These are phyloP conservation scores for Pseudorectes ferrugineus DNA, from an alignment of 2,113 vertebrate genomes.

Conservation along the genomic window DNA sequence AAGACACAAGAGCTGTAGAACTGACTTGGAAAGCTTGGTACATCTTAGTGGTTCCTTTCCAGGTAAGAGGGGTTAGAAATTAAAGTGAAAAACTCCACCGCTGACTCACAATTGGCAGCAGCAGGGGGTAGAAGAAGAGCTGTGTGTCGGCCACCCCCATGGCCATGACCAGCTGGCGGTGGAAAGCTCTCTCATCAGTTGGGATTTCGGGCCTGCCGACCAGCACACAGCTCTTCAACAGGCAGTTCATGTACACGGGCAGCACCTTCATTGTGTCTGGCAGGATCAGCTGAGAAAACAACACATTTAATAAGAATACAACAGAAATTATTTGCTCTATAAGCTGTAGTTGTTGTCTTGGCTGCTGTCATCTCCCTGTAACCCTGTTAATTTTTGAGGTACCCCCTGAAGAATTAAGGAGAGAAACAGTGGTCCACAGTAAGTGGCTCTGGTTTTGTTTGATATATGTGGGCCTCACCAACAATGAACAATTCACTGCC, in stretches of 20 bases:
- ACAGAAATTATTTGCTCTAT: background rate
- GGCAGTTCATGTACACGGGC: conserved; percentile 90
- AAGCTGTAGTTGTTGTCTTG: fast-evolving
- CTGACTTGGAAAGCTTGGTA: background rate
- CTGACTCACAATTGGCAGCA: conserved; percentile 85
- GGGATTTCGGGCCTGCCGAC: conserved; percentile 81
- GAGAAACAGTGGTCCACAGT: background rate
- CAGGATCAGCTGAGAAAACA: conserved; percentile 82
- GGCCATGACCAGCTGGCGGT: conserved; percentile 81
- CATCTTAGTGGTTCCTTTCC: background rate
- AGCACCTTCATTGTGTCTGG: conserved; percentile 95
- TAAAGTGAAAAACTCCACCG: background rate
- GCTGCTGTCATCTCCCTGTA: background rate
- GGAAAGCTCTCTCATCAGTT: conserved; percentile 83
- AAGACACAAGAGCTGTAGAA: background rate
- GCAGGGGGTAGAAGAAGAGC: conserved; percentile 87
- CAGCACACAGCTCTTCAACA: conserved; percentile 86
- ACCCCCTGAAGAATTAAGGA: background rate
- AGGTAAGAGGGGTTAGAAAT: background rate
- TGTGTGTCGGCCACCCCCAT: conserved; percentile 92
- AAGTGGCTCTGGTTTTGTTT: background rate
- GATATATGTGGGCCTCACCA: background rate
- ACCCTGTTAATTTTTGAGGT: background rate
- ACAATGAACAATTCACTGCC: background rate
- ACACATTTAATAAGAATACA: background rate